Evolutionary conservation across 2,888 invertebrate species (phyloP), one percentile per base, ranked within the genome.

Genomic region (Dilophus febrilis): DNA sequence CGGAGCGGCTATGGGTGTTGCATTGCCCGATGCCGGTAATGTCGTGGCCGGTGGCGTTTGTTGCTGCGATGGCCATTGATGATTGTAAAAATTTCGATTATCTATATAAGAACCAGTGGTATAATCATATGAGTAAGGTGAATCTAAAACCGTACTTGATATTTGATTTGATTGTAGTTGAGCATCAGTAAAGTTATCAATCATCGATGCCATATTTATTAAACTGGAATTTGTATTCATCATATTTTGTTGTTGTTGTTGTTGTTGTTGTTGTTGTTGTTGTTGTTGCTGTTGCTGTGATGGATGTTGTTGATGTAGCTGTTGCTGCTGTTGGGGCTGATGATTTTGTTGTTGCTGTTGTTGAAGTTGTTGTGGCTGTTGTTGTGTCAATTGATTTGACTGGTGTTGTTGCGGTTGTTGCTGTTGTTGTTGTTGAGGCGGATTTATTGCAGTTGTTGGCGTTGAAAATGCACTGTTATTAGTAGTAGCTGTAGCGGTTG

Each of bases 161-260:
- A 84, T 82, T 60, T 84, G 84, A 53, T 83, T 82, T 54, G 81
- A 85, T 59, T 86, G 85, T 27, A 86, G 61, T 53, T 84, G 83
- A 14, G 77, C 76, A 52, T 80, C 78, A 28, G 74, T 75, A 60
- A 80, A 79, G 49, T 76, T 77, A 47, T 80, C 80, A 45, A 80
- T 74, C 77, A 80, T 79, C 6, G 77, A 70, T 29, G 77, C 76
- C 78, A 79, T 79, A 51, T 80, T 79, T 48, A 78, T 60, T 12
- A 78, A 64, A 26, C 73, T 73, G 28, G 74, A 58, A 43, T 61
- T 61, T 35, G 60, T 55, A 43, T 60, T 53, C 59, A 63, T 57
- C 29, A 58, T 49, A 44, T 49, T 55, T 68, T 64, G 48, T 58
- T 65, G 59, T 47, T 57, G 66, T 52, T 30, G 62, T 62, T 5